A percentile compares a stretch with the other conserved stretches of the same genome.
Conservation (phyloP, 1,140 invertebrate species). For the Drosophila trapezifrons region DNA sequence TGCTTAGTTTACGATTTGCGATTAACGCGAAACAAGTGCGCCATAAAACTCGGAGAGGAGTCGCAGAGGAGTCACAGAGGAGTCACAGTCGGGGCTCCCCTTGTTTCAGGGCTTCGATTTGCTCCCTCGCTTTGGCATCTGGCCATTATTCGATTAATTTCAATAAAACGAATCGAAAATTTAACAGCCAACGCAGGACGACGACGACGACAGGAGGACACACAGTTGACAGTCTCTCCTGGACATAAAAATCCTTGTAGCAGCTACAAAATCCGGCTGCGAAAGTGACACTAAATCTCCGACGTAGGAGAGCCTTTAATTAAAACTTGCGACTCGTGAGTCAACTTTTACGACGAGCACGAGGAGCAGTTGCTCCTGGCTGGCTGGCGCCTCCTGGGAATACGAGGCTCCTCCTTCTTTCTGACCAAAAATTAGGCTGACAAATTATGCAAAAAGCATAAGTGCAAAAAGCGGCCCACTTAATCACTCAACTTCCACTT, state of each 20-base stretch:
- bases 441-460: constrained; percentile 72
- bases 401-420: background rate
- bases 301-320: constrained; percentile 21
- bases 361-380: constrained; percentile 2
- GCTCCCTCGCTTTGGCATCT: constrained; percentile 32
- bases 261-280: constrained; percentile 23
- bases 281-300: constrained; percentile 39
- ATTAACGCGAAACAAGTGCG: constrained; percentile 81
- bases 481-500: constrained; percentile 76
- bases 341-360: constrained; percentile 32
- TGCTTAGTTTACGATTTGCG: constrained; percentile 82
- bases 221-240: constrained; percentile 23
- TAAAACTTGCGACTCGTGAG: constrained; percentile 41
- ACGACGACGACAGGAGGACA: background rate
- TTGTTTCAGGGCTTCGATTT: constrained; percentile 3
- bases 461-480: constrained; percentile 75
- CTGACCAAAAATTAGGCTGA: constrained; percentile 56
- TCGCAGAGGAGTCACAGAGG: constrained; percentile 51
- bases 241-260: constrained; percentile 48
- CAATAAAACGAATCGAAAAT: constrained; percentile 71
- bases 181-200: constrained; percentile 35
- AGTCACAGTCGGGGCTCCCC: constrained; percentile 14
- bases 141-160: constrained; percentile 76
- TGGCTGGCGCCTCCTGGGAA: constrained; percentile 5
- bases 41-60: constrained; percentile 64